A percentile compares a stretch with the other conserved stretches of the same genome.
phyloP scores from a whole-genome alignment of 1,140 invertebrate species.

The Caenorhabditis tropicalis region DNA sequence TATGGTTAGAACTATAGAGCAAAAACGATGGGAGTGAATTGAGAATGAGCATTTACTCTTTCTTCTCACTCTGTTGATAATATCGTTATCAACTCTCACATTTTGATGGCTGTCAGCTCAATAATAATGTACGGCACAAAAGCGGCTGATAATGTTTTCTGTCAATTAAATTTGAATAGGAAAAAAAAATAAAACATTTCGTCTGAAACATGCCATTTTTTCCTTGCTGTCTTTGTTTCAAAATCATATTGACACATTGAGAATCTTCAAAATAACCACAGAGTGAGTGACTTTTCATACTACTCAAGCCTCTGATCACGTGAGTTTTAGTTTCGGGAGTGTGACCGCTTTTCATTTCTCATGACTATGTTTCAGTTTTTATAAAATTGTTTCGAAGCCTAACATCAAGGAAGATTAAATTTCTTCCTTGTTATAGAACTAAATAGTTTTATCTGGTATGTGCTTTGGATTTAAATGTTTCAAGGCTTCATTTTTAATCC shows the following conservation, averaged over 20 bases:
- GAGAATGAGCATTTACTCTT: neutral
- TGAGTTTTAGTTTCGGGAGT: too few relatives aligned
- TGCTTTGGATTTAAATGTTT: too few relatives aligned
- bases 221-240: neutral
- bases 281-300: neutral
- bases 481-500: too few relatives aligned
- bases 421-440: too few relatives aligned
- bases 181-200: neutral
- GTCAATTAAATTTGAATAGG: conserved; percentile 3
- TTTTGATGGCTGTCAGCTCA: too few relatives aligned
- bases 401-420: too few relatives aligned
- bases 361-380: too few relatives aligned
- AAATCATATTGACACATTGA: neutral
- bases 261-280: neutral
- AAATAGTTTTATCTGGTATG: too few relatives aligned
- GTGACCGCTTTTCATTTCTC: too few relatives aligned
- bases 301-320: neutral
- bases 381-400: too few relatives aligned
- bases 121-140: neutral
- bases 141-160: neutral
- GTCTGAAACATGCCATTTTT: neutral
- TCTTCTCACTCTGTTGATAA: neutral
- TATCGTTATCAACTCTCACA: neutral
- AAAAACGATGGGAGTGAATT: conserved; percentile 8
- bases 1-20: conserved; percentile 21